Evolutionary conservation across 2,888 invertebrate genomes (phyloP), one percentile per base, ranked within the genome.

Genomic region (Horisme vitalbata): DNA sequence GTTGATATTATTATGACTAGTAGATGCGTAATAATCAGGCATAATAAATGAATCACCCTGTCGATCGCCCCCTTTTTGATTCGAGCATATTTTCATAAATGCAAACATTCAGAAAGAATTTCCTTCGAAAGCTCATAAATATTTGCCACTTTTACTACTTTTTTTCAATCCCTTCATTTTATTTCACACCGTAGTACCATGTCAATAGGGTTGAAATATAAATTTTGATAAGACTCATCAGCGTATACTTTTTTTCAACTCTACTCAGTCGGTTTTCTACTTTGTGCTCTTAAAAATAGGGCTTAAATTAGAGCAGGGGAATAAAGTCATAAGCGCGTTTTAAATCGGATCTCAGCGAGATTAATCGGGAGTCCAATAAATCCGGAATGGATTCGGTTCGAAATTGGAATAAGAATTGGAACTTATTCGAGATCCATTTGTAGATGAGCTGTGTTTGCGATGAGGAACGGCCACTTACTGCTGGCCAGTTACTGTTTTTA

Each of bases 1-100:
- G n/a, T n/a, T n/a, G n/a, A n/a, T n/a, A n/a, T n/a, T n/a, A n/a
- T n/a, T n/a, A n/a, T n/a, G n/a, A n/a, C n/a, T n/a, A n/a, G n/a
- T n/a, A 6, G 6, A 18, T 18, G 2, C 3, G 13, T 23, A 0
- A 4, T 33, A 23, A 12, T 23, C 13, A 34, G 20, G 10, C 18
- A 26, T 8, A 13, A 28, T 34, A 41, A 12, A 21, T 12, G 30
- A 14, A 54, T 27, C 74, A 67, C 2, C 69, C 79, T 71, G 73
- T 79, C 45, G 49, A 54, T 55, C 54, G 54, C 52, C 54, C 70
- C 80, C 78, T 77, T 76, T 76, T 82, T 79, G 77, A 81, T 79
- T 80, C 72, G 72, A 87, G 86, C 88, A 88, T 88, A 88, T 88
- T 88, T 88, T 87, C 86, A 88, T 88, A 88, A 88, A 88, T 88